Evolutionary conservation across 2,113 vertebrate species (phyloP).

Genomic region (Atractosteus spatula): DNA sequence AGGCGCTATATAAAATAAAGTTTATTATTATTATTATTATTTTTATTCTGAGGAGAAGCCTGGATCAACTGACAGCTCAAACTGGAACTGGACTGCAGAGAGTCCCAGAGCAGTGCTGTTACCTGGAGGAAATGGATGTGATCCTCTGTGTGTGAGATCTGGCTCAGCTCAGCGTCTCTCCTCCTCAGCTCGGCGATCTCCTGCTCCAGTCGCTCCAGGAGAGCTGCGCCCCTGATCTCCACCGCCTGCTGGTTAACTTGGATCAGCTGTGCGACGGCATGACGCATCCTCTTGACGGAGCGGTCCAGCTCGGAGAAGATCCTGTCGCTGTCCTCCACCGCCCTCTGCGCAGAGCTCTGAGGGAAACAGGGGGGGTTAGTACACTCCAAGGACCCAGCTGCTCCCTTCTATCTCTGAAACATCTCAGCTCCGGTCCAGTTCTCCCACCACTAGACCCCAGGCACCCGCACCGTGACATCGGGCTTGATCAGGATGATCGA

Average conservation of each 20-base stretch:
- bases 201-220: slow-evolving; percentile 59
- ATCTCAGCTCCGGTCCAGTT: too few species aligned
- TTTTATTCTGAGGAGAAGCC: too few species aligned
- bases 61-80: too few species aligned
- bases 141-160: too few species aligned
- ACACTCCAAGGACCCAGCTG: neutral
- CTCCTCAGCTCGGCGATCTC: slow-evolving; percentile 49
- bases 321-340: slow-evolving; percentile 62
- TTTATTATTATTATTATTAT: too few species aligned
- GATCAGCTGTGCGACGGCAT: slow-evolving; percentile 64
- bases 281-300: slow-evolving; percentile 59
- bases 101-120: too few species aligned
- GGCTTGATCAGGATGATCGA: neutral
- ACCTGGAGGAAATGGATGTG: too few species aligned
- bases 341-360: slow-evolving; percentile 61
- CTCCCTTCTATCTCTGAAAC: neutral
- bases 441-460: neutral
- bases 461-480: neutral
- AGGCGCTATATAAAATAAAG: too few species aligned
- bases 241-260: slow-evolving; percentile 52
- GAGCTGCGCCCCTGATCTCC: slow-evolving; percentile 43
- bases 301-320: slow-evolving; percentile 64
- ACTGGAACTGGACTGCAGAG: slow-evolving; percentile 16
- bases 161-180: too few species aligned
- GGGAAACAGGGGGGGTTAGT: neutral